Evolutionary conservation across 1,140 invertebrate genomes (phyloP).

Genomic region (Alviniconcha marisindica): DNA sequence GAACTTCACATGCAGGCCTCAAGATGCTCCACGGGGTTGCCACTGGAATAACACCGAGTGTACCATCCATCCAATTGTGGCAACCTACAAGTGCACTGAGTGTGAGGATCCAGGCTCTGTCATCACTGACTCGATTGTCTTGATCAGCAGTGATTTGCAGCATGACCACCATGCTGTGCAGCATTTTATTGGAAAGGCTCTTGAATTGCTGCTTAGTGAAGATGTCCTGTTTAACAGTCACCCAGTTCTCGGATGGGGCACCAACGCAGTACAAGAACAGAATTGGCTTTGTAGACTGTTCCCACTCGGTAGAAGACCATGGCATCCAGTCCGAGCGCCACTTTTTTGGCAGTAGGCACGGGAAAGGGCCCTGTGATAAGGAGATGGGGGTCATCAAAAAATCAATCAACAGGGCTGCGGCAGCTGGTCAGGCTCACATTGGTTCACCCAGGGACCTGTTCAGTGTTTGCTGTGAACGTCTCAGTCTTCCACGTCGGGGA

Average conservation of each 20-base stretch:
- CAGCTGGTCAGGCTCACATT: conserved; percentile 22
- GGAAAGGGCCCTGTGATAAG: conserved; percentile 54
- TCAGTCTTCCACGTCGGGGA: background rate
- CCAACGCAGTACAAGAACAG: conserved; percentile 51
- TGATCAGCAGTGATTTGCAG: conserved; percentile 42
- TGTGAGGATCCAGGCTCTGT: too few relatives aligned
- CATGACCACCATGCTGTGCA: conserved; percentile 51
- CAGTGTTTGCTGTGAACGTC: conserved; percentile 26
- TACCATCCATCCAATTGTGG: too few relatives aligned
- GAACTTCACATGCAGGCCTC: too few relatives aligned
- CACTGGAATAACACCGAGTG: too few relatives aligned
- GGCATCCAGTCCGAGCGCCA: conserved; percentile 48
- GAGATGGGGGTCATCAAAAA: conserved; percentile 52
- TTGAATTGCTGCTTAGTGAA: conserved; percentile 24
- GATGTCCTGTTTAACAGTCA: conserved; percentile 30
- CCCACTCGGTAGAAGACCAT: conserved; percentile 38
- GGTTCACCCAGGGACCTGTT: conserved; percentile 40
- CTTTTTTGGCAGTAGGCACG: conserved; percentile 53
- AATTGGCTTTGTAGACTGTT: conserved; percentile 43
- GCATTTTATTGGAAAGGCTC: conserved; percentile 29
- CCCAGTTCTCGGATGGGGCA: conserved; percentile 52
- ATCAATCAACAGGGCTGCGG: conserved; percentile 27
- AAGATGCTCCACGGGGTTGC: too few relatives aligned
- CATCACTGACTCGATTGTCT: conserved; percentile 38
- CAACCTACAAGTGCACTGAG: too few relatives aligned